Base-by-base conservation (phyloP, 2,113 vertebrate species). In the Nyctereutes procyonoides region DNA sequence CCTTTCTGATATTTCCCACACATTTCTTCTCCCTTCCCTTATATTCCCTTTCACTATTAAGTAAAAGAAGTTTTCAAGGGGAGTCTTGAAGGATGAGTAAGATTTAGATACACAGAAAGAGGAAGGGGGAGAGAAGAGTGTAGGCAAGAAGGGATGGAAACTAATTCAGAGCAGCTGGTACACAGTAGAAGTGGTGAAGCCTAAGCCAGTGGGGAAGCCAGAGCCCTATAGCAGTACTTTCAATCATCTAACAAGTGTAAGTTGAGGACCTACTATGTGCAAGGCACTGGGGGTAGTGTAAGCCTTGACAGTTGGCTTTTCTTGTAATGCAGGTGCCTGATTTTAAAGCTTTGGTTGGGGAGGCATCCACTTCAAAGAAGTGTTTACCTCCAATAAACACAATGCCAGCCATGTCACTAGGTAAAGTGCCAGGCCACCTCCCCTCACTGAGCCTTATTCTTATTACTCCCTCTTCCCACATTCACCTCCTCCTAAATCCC, bases 181-280 rank as follows among this genome's bases (percentile, higher is more conserved):
- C 10, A 1, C 26, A 14, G 20, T 7, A 11, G 20, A 10, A 30
- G 3, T 13, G 0, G 10, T 28, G 13, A 43, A 19, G 28, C 14
- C 22, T 4, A 13, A 53, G 11, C 5, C 53, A 14, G 10, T 43
- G 8, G 26, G 26, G 65, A n/a, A 62, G 16, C 8, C 28, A 65
- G 12, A 28, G n/a, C 28, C 28, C 32, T 86, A 0, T 19, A 35
- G 15, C 16, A 20, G 15, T 65, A 26, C 30, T 77, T 69, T 58
- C 12, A 43, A 43, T 63, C 2, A 5, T 30, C 73, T 74, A 32
- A 15, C 5, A 56, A 5, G 10, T 53, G 17, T 0, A 32, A 88
- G 74, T 4, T 53, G 51, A 83, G 15, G 16, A 26, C 15, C 15
- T 85, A 4, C n/a, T 55, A 16, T 14, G 17, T 48, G 9, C 10